phyloP scores from a whole-genome alignment of 2,797 vertebrate species.

The Garrulus glandarius region DNA sequence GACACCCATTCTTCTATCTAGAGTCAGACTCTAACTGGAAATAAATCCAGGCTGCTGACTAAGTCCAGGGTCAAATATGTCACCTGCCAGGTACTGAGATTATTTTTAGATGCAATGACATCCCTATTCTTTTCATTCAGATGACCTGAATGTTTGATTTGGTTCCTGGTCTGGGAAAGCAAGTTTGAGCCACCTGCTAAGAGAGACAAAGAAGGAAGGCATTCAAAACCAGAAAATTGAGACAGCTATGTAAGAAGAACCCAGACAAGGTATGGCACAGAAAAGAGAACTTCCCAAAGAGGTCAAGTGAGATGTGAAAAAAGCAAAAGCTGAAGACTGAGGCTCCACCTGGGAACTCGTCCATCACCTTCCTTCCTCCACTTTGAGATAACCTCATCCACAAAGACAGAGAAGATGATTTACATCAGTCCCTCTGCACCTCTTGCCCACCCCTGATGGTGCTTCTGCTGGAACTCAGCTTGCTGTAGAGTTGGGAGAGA shows the following conservation, averaged over 20 bases:
- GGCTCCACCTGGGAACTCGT: neutral
- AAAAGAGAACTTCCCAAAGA: neutral
- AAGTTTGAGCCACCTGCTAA: neutral
- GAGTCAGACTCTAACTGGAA: neutral
- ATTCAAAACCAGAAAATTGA: neutral
- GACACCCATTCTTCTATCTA: neutral
- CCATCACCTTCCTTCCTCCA: neutral
- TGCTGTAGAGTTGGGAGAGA: neutral
- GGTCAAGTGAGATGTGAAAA: neutral
- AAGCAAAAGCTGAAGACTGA: neutral
- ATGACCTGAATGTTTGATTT: slow-evolving; percentile 21
- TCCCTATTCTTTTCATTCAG: slow-evolving; percentile 8
- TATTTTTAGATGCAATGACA: slow-evolving; percentile 54
- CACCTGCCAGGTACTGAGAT: neutral
- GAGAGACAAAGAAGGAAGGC: neutral
- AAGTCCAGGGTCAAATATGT: slow-evolving; percentile 22
- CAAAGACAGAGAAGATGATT: neutral
- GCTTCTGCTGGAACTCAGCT: neutral
- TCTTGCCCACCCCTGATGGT: neutral
- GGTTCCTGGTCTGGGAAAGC: neutral
- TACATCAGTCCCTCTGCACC: neutral
- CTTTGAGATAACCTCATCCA: neutral
- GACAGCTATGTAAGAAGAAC: neutral
- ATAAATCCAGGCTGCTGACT: slow-evolving; percentile 25
- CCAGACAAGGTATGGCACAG: neutral